Evolutionary conservation across 2,888 invertebrate genomes (phyloP), one percentile per base, ranked within the genome.

Genomic region (Caenorhabditis macrosperma): DNA sequence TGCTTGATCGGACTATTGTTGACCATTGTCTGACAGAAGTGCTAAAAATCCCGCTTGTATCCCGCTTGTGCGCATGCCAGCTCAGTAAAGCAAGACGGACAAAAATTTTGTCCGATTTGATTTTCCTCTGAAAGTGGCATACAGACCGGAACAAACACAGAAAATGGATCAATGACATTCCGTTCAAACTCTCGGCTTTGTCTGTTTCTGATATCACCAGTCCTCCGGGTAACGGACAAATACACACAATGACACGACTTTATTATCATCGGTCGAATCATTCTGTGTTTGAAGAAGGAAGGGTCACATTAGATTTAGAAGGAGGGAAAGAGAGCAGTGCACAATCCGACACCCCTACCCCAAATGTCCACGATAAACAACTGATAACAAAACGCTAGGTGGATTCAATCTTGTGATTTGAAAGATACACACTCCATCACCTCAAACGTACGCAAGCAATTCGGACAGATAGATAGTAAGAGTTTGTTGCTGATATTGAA

Each of bases 361-460:
- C 6, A 15, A n/a, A 26, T 44, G 17, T 35, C 67, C 22, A 17
- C 44, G 54, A 72, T 55, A 63, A 72, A 72, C 71, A 72, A 72
- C 71, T 72, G 71, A 72, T 72, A 72, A 72, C 33, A 17, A 59
- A 17, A 17, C n/a, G 52, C 48, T 60, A 3, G 44, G 33, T 60
- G 71, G 71, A 72, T 72, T 52, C 54, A 72, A 72, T 63, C 55
- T 61, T 44, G 55, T 55, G 55, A 63, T 72, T 63, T 63, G 63
- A 28, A 44, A 35, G 57, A 26, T 35, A 59, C 52, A 44, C 28
- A 35, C 28, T 24, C 26, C 7, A 54, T 30, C 50, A 50, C 22
- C 48, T 20, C 44, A 44, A 26, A 26, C 28, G 26, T 9, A 64
- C 41, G 64, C 55, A 55, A 55, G 66, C 67, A 67, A n/a, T 57